phyloP scores from a whole-genome alignment of 2,113 vertebrate genomes.

The Corydoras maculifer region DNA sequence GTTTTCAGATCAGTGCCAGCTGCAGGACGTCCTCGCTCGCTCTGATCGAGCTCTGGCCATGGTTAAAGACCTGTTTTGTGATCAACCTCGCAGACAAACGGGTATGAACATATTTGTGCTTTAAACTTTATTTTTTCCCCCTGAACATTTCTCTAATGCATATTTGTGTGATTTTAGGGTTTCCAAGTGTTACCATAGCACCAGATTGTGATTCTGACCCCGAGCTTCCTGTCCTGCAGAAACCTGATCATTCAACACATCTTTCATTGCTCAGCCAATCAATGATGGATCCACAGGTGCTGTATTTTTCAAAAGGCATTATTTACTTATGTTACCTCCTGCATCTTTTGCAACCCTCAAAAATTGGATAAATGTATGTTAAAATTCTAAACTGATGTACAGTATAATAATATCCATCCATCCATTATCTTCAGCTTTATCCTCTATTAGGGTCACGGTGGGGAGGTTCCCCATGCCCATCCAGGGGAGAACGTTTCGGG shows the following conservation, averaged over 20 bases:
- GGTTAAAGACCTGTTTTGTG: slow-evolving; percentile 76
- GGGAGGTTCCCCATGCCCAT: no score
- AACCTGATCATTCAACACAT: slow-evolving; percentile 65
- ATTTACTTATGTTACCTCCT: background rate
- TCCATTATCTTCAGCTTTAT: no score
- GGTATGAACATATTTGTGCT: slow-evolving; percentile 58
- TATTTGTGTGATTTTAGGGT: slow-evolving; percentile 62
- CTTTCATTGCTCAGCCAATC: slow-evolving; percentile 71
- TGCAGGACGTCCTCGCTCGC: slow-evolving; percentile 74
- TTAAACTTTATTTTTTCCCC: background rate
- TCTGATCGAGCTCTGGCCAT: slow-evolving; percentile 78
- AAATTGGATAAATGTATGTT: no score
- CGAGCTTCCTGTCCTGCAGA: slow-evolving; percentile 62
- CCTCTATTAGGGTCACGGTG: no score
- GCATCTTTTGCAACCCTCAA: background rate
- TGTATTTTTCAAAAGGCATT: background rate
- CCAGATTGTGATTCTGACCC: slow-evolving; percentile 68
- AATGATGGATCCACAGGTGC: slow-evolving; percentile 71
- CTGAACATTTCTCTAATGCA: slow-evolving; percentile 16
- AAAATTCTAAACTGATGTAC: background rate
- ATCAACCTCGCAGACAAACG: slow-evolving; percentile 73
- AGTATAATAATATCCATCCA: no score
- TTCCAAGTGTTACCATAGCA: slow-evolving; percentile 83
- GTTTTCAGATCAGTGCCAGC: slow-evolving; percentile 78
- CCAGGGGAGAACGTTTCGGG: no score